Evolutionary conservation across 2,888 invertebrate species (phyloP), one percentile per base, ranked within the genome.

Genomic region (Phasia obesa): DNA sequence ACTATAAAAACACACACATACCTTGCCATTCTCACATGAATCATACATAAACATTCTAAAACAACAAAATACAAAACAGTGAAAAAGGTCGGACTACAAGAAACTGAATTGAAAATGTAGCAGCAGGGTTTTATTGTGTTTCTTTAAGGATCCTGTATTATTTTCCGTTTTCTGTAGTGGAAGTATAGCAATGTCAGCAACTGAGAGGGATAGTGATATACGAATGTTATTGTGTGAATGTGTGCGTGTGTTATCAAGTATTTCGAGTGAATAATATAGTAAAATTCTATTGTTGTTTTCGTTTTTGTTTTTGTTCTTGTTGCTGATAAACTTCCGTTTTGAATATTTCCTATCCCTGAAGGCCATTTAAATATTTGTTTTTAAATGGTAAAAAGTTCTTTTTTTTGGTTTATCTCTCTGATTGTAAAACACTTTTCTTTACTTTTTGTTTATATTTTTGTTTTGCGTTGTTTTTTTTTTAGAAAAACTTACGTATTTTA

Each of bases 311-410:
- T 81, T 81, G 76, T n/a, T n/a, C n/a, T n/a, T n/a, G n/a, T n/a
- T n/a, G n/a, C n/a, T 76, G 76, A 67, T 65, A 60, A 81, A 77
- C 71, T 71, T 81, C 71, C 77, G 71, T 77, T 81, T 71, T 76
- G 65, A 73, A 73, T 71, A 55, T 65, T 67, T 81, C 59, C 67
- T 65, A 21, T 73, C 38, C 62, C 73, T 67, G 27, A 69, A 62
- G 70, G 70, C 55, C 57, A 64, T 47, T 57, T 21, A 27, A 44
- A 49, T 31, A 70, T 44, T 49, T 49, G 6, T 69, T 38, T 49
- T 4, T 21, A 35, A 25, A n/a, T 25, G 7, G 13, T 15, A 13
- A 0, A n/a, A 1, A 2, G 13, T 49, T 13, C 21, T 5, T 5
- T 57, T 21, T 44, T 44, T 35, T 42, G 15, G 19, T 27, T 55